Evolutionary conservation across 1,140 invertebrate species (phyloP).

Genomic region (Euschistus heros): DNA sequence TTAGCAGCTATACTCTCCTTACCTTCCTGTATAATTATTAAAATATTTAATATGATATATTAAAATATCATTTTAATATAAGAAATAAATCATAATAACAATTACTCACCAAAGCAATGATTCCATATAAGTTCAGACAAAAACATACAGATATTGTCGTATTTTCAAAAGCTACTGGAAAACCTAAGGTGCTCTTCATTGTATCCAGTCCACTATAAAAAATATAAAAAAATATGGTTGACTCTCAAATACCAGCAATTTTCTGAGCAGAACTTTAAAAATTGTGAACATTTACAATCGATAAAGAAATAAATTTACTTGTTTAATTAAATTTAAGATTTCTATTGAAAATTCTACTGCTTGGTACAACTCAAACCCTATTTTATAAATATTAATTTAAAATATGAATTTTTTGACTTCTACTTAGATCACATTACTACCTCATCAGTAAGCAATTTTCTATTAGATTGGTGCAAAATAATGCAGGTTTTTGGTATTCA

Average conservation of each 20-base stretch:
- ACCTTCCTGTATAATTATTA: not conserved
- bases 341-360: not conserved
- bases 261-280: too few relatives aligned
- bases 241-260: too few relatives aligned
- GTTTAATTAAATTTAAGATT: not conserved
- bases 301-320: not conserved
- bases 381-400: not conserved
- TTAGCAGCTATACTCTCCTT: not conserved
- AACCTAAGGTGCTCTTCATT: not conserved
- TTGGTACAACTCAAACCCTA: too few relatives aligned
- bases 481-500: too few relatives aligned
- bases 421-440: too few relatives aligned
- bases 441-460: too few relatives aligned
- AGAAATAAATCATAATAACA: too few relatives aligned
- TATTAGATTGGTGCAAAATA: too few relatives aligned
- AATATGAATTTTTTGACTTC: too few relatives aligned
- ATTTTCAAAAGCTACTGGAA: not conserved
- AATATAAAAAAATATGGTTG: not conserved
- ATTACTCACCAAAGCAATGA: not conserved
- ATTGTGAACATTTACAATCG: not conserved
- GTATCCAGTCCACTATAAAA: not conserved
- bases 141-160: not conserved
- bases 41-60: not conserved
- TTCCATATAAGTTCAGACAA: not conserved
- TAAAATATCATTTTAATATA: not conserved